A percentile compares a stretch with the other conserved stretches of the same genome.
Conservation (phyloP, 2,888 invertebrate species). For the Petrolisthes cinctipes region DNA sequence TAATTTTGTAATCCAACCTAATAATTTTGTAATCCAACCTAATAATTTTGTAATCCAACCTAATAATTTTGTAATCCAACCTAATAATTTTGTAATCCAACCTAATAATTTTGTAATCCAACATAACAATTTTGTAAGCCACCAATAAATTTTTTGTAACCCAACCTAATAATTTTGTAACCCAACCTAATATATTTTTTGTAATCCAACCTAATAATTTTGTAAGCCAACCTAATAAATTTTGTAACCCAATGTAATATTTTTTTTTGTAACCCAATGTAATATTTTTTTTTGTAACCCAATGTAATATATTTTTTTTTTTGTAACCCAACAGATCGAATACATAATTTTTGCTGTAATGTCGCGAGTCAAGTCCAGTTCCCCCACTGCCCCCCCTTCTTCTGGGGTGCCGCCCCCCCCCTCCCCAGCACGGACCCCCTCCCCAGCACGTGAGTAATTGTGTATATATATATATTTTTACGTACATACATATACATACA, state of each 20-base stretch:
- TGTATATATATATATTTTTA: neutral
- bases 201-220: neutral
- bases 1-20: too few relatives aligned
- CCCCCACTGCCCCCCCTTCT: neutral
- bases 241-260: neutral
- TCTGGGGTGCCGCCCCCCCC: neutral
- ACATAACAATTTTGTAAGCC: too few relatives aligned
- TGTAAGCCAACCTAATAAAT: neutral
- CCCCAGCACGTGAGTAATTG: neutral
- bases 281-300: neutral
- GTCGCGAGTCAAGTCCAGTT: neutral
- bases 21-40: too few relatives aligned
- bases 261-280: neutral
- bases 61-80: too few relatives aligned
- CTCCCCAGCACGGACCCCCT: neutral
- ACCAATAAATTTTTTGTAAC: too few relatives aligned
- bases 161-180: neutral
- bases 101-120: too few relatives aligned
- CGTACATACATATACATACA: neutral
- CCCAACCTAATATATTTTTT: neutral
- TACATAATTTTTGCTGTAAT: neutral
- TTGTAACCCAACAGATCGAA: neutral
- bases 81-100: too few relatives aligned
- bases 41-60: too few relatives aligned
- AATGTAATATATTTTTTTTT: neutral